A percentile compares a stretch with the other conserved stretches of the same genome.
Evolutionary conservation across 2,113 vertebrate species (phyloP).

Genomic region (Pedionomus torquatus): DNA sequence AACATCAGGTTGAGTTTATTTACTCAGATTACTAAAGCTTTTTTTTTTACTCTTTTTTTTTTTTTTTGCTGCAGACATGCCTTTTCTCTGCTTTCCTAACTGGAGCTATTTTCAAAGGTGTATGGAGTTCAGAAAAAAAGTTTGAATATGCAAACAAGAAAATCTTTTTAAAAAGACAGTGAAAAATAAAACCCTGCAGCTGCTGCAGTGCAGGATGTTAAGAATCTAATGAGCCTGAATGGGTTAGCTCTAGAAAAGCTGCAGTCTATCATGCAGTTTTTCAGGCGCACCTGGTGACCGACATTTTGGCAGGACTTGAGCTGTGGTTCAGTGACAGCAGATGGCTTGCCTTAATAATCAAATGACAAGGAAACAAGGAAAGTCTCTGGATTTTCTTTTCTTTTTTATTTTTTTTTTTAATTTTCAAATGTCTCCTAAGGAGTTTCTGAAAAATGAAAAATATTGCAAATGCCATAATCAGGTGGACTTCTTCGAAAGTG

Average conservation of each 20-base stretch:
- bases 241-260: background rate
- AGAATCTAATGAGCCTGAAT: background rate
- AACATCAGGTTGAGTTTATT: background rate
- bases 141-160: background rate
- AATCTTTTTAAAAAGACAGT: background rate
- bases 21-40: background rate
- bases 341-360: background rate
- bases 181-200: constrained; percentile 7
- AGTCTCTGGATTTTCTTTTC: background rate
- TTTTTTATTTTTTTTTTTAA: background rate
- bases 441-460: background rate
- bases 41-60: background rate
- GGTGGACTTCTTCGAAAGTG: background rate
- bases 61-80: background rate
- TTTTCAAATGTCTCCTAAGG: background rate
- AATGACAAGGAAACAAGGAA: background rate
- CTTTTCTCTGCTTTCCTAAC: background rate
- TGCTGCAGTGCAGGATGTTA: background rate
- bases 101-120: background rate
- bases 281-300: background rate
- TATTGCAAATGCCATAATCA: background rate
- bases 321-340: background rate
- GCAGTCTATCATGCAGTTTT: background rate
- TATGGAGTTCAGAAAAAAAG: background rate
- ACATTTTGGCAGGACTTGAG: background rate